Evolutionary conservation across 2,888 invertebrate genomes (phyloP), one percentile per base, ranked within the genome.

Genomic region (Amblyteles armatorius): DNA sequence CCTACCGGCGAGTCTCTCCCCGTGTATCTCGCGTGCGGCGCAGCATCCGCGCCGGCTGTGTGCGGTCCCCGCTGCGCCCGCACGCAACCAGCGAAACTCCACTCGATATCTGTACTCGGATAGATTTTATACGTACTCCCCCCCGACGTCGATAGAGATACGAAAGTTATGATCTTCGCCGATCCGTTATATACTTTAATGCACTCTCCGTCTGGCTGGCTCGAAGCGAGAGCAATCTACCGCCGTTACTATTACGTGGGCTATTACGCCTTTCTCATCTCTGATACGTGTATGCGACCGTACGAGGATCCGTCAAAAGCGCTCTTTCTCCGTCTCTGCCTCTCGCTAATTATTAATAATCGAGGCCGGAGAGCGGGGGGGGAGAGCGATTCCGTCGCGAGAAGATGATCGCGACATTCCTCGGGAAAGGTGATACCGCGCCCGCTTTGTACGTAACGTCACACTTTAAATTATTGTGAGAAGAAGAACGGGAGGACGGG

Each of bases 381-480:
- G 13, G 22, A n/a, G 13, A 40, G 52, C 57, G 19, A 57, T 57
- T 57, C 22, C 73, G 73, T 60, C 57, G 44, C 57, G 40, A 57
- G 73, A 73, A 57, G 52, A 63, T 69, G 78, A 79, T 74, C 74
- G 79, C 69, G 79, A 79, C 79, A 83, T 83, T 83, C 83, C 79
- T 29, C 74, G 65, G 69, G 57, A 76, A 83, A 79, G 79, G 83
- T 76, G 83, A 83, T 74, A 74, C 74, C 74, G 74, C 74, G 74
- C 74, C 74, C 74, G 60, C 60, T 26, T 9, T 48, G 48, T 63
- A 63, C 29, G 36, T 55, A 13, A 22, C 26, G 26, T 13, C 60
- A 19, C 48, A 44, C 48, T 60, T 74, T 16, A 63, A 74, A 63
- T 74, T 74, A 63, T 73, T 73, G 73, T 73, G 73, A 73, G 69